Conservation (phyloP, 2,797 vertebrate species). For the Ctenopoma kingsleyae region DNA sequence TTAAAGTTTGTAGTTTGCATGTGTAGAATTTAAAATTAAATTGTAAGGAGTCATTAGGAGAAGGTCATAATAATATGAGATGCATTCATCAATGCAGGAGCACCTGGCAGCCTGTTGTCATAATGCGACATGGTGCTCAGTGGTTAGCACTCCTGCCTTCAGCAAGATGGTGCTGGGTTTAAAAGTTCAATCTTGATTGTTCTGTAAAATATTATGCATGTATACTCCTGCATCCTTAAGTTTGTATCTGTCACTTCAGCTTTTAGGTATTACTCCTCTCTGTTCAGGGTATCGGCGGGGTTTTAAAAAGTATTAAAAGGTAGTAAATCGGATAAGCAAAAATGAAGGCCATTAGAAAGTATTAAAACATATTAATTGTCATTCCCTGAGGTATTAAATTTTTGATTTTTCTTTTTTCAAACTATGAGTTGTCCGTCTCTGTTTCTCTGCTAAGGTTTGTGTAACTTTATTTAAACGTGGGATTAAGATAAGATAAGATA, state of each 20-base stretch:
- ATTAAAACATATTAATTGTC: no score
- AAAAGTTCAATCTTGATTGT: neutral
- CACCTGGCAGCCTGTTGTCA: slow-evolving; percentile 5
- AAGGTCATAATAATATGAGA: slow-evolving; percentile 14
- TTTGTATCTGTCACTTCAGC: neutral
- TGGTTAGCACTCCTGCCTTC: neutral
- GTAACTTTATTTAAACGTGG: no score
- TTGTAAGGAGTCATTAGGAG: slow-evolving; percentile 29
- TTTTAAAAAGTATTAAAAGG: no score
- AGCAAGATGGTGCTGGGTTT: slow-evolving; percentile 12
- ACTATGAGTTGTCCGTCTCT: no score
- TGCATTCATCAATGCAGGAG: slow-evolving; percentile 6
- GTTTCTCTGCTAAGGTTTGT: no score
- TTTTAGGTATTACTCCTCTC: neutral
- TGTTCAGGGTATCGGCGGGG: no score
- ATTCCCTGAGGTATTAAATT: no score
- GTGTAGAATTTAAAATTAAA: slow-evolving; percentile 52
- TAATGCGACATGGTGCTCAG: slow-evolving; percentile 13
- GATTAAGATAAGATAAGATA: no score
- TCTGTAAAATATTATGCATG: neutral
- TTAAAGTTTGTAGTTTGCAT: slow-evolving; percentile 36
- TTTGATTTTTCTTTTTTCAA: no score
- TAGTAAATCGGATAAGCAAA: no score
- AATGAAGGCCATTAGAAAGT: no score
- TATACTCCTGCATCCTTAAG: neutral